phyloP scores from a whole-genome alignment of 1,140 invertebrate genomes.

The Pentalonia nigronervosa region DNA sequence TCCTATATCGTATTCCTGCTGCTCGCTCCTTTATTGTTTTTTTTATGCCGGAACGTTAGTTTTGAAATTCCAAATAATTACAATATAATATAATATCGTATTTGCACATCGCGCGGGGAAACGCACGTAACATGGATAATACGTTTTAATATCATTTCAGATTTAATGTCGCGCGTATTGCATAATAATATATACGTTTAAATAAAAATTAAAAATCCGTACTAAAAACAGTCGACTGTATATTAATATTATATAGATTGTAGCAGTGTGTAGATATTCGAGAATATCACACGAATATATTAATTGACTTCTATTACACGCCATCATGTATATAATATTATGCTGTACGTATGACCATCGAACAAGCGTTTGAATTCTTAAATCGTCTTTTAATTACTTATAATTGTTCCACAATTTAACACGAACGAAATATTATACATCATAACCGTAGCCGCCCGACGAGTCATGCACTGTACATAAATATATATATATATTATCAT shows the following conservation, averaged over 20 bases:
- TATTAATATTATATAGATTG: neutral
- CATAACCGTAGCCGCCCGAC: neutral
- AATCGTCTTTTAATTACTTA: constrained; percentile 34
- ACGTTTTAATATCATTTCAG: neutral
- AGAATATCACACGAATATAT: neutral
- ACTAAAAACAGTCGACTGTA: neutral
- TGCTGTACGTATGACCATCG: neutral
- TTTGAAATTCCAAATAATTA: too few species aligned
- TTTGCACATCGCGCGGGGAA: too few species aligned
- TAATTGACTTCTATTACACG: neutral
- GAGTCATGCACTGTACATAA: neutral
- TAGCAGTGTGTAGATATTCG: neutral
- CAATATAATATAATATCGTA: too few species aligned
- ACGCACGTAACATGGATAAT: neutral
- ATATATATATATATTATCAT: neutral
- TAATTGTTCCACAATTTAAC: neutral
- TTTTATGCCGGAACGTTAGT: too few species aligned
- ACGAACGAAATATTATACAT: neutral
- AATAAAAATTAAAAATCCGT: neutral
- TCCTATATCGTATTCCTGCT: too few species aligned
- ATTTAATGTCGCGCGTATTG: neutral
- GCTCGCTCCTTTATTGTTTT: too few species aligned
- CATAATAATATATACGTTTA: neutral
- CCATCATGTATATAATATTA: neutral
- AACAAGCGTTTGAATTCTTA: neutral